phyloP scores from a whole-genome alignment of 2,888 invertebrate species.

The Hyalella azteca region DNA sequence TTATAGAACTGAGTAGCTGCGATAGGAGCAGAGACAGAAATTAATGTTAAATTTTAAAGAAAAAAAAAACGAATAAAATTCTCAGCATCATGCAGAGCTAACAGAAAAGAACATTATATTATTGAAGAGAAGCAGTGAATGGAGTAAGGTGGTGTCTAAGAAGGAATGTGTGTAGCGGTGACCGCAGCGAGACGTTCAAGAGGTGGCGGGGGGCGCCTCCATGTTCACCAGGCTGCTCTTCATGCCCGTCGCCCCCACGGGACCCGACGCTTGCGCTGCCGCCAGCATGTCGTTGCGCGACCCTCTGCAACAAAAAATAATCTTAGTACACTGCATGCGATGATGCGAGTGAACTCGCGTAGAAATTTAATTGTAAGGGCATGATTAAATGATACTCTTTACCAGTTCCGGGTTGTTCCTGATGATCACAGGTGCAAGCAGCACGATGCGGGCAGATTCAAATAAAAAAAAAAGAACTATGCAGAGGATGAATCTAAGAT shows the following conservation, averaged over 20 bases:
- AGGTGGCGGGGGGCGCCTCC: slow-evolving; percentile 42
- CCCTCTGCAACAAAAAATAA: slow-evolving; percentile 24
- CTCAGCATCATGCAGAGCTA: neutral
- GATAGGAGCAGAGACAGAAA: neutral
- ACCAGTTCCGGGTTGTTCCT: too few relatives aligned
- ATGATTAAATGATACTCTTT: too few relatives aligned
- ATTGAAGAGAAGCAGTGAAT: neutral
- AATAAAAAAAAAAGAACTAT: too few relatives aligned
- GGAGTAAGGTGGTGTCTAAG: neutral
- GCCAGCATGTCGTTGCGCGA: slow-evolving; percentile 40
- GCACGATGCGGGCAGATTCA: too few relatives aligned
- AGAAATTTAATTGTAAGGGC: too few relatives aligned
- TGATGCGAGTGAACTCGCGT: too few relatives aligned
- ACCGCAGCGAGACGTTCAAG: slow-evolving; percentile 6
- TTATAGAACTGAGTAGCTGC: neutral
- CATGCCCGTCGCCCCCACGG: slow-evolving; percentile 14
- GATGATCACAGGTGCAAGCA: too few relatives aligned
- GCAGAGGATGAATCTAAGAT: too few relatives aligned
- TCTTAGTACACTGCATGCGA: too few relatives aligned
- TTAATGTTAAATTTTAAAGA: too few relatives aligned
- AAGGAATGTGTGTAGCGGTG: neutral
- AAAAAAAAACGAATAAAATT: neutral
- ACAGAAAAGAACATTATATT: neutral
- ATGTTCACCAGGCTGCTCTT: slow-evolving; percentile 41
- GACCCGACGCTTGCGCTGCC: slow-evolving; percentile 15